phyloP scores from a whole-genome alignment of 2,888 invertebrate genomes.

The Diploptera punctata region DNA sequence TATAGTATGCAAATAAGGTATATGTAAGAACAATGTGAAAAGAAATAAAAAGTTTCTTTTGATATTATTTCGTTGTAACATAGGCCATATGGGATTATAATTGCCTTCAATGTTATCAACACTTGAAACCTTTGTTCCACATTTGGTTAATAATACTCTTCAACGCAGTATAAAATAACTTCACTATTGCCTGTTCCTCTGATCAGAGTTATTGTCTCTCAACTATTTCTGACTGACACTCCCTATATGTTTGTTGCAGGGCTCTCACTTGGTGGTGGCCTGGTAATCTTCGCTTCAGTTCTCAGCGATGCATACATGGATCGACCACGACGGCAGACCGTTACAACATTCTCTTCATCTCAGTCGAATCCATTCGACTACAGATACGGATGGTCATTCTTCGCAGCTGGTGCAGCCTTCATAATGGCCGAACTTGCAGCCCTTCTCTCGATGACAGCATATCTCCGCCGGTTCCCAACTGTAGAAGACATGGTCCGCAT shows the following conservation, averaged over 20 bases:
- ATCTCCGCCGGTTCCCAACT: constrained; percentile 64
- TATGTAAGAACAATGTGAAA: too few species aligned
- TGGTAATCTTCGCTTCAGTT: constrained; percentile 66
- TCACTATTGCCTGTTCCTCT: too few species aligned
- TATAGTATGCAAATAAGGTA: too few species aligned
- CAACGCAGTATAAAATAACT: too few species aligned
- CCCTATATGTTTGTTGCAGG: constrained; percentile 62
- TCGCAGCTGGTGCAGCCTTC: constrained; percentile 65
- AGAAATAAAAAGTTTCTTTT: too few species aligned
- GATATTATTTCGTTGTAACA: too few species aligned
- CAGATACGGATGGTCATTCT: constrained; percentile 69
- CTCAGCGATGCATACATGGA: constrained; percentile 65
- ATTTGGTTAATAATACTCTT: too few species aligned
- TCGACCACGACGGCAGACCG: constrained; percentile 45
- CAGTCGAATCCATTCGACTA: constrained; percentile 50
- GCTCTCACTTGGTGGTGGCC: constrained; percentile 64
- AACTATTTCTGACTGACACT: too few species aligned
- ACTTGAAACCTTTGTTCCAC: too few species aligned
- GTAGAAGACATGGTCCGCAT: constrained; percentile 68
- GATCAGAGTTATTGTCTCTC: too few species aligned
- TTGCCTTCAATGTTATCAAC: too few species aligned
- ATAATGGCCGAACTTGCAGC: constrained; percentile 66
- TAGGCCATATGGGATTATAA: too few species aligned
- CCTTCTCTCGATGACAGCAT: constrained; percentile 63
- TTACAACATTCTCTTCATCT: neutral